phyloP scores from a whole-genome alignment of 2,797 vertebrate genomes.

The Hypotaenidia philippensis region DNA sequence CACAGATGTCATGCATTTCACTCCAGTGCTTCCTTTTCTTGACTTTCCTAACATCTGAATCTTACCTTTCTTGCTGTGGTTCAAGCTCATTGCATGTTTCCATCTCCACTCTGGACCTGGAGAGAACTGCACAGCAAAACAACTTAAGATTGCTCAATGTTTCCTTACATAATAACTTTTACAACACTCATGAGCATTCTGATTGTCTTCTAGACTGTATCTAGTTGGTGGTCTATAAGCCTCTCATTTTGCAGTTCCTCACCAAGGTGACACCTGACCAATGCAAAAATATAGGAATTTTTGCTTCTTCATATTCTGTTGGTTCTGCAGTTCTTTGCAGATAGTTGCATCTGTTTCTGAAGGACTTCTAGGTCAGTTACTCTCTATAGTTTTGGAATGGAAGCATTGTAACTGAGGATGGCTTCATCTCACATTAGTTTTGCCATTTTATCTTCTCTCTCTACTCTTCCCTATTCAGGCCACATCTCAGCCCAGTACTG shows the following conservation, averaged over 20 bases:
- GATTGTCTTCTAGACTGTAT: not conserved
- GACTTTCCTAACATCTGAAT: not conserved
- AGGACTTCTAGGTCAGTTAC: not conserved
- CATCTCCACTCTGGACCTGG: not conserved
- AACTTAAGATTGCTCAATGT: not conserved
- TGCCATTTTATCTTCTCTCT: not conserved
- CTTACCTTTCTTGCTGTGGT: not conserved
- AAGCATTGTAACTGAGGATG: not conserved
- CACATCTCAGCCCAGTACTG: too few relatives aligned
- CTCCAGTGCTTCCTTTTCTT: not conserved
- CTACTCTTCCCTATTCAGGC: too few relatives aligned
- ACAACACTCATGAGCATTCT: not conserved
- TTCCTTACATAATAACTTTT: not conserved
- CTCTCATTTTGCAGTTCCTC: not conserved
- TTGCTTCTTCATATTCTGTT: not conserved
- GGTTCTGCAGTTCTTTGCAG: not conserved
- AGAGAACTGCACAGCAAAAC: not conserved
- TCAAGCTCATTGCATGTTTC: not conserved
- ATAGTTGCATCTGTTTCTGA: not conserved
- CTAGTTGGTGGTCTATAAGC: accelerated
- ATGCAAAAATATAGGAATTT: not conserved
- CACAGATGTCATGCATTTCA: not conserved
- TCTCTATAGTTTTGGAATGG: not conserved
- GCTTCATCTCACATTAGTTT: not conserved
- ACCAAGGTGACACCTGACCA: not conserved